Conservation (phyloP, 2,888 invertebrate species). For the Drosophila pseudotakahashii region DNA sequence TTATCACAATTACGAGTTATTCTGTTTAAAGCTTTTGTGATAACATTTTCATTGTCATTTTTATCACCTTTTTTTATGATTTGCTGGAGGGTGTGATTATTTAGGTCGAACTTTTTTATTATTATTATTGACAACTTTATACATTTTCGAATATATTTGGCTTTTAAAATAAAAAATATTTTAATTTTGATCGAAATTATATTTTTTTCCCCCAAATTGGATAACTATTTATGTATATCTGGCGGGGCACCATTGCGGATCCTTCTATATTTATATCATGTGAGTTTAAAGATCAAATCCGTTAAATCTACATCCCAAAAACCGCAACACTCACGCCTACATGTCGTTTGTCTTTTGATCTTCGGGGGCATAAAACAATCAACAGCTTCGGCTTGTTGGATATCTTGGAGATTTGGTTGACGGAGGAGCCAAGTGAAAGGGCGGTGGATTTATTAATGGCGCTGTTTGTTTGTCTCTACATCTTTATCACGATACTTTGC, state of each 20-base stretch:
- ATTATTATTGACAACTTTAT: no score
- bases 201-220: no score
- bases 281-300: slow-evolving; percentile 71
- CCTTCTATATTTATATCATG: slow-evolving; percentile 17
- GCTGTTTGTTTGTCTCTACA: slow-evolving; percentile 21
- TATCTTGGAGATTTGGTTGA: slow-evolving; percentile 7
- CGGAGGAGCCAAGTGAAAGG: slow-evolving; percentile 14
- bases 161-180: no score
- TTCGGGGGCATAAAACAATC: slow-evolving; percentile 62
- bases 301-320: slow-evolving; percentile 36
- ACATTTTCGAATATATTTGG: no score
- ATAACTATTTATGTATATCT: no score
- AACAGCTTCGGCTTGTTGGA: slow-evolving; percentile 26
- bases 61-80: neutral
- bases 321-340: slow-evolving; percentile 23
- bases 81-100: slow-evolving; percentile 1
- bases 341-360: slow-evolving; percentile 43
- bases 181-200: no score
- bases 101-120: slow-evolving; percentile 14
- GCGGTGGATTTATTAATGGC: slow-evolving; percentile 49
- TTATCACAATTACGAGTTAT: slow-evolving; percentile 58
- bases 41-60: slow-evolving; percentile 3
- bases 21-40: slow-evolving; percentile 40
- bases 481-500: slow-evolving; percentile 65
- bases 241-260: no score